Base-by-base conservation (phyloP, 1,140 invertebrate species). In the Leptopilina clavipes region DNA sequence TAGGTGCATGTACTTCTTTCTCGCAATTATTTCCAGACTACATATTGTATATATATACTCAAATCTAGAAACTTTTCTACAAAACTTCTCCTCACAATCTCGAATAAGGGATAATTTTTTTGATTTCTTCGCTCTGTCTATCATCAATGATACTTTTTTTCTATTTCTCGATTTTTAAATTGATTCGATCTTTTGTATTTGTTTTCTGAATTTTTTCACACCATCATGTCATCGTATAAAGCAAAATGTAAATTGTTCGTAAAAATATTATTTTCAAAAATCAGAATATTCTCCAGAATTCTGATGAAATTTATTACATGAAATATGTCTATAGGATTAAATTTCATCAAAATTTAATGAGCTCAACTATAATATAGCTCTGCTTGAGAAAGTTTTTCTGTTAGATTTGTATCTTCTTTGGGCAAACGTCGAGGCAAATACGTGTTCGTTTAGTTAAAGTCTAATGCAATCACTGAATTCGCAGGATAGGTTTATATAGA, bases 21-120 rank as follows among this genome's bases (percentile, higher is more conserved):
- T 65, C 25, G 22, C 59, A 37, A 31, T 65, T 65, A 65, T 65
- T 65, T 65, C 25, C 25, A 65, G 59, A 31, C 59, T 65, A n/a
- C 37, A 31, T 31, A 31, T 31, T 31, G 5, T 31, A 31, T 31
- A 31, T 31, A 31, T 31, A 31, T 31, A 5, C 25, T 37, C 22
- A 31, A 14, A 31, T 8, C 59, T 14, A 65, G 25, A 65, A 31
- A 31, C 25, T 65, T 31, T 31, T 65, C 11, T 31, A 25, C 12
- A 10, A 65, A n/a, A n/a, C 3, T 31, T 65, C 22, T 65, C 8
- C 18, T 54, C 9, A 18, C 6, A 65, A 5, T 18, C 6, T 59
- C 19, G 7, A 65, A 37, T 12, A 5, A 10, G 14, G 0, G 14
- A 22, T 37, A 1, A 14, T 31, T n/a, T 17, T 17, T 52, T 8